Percentiles rank a stretch among this genome's conserved stretches.
These are phyloP conservation scores for Empidonax alnorum DNA, from an alignment of 2,113 vertebrate species.

Conservation along the genomic window DNA sequence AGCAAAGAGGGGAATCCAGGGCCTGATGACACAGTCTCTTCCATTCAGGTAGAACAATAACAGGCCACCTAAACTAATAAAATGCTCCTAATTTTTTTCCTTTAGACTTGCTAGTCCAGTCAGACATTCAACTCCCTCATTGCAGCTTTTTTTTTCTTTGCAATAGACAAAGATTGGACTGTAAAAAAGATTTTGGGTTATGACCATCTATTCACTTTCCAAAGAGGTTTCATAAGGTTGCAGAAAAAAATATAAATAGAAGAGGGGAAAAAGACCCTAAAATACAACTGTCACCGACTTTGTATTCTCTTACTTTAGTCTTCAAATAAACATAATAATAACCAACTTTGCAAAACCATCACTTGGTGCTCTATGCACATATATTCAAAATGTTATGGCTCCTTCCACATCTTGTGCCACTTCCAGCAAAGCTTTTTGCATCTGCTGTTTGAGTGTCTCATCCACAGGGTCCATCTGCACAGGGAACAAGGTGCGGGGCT, in stretches of 20 bases:
- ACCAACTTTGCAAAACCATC: too few species aligned
- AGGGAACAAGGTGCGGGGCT: fast-evolving
- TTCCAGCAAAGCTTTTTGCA: neutral
- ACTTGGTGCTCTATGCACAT: neutral
- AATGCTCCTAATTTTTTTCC: neutral
- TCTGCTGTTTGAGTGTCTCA: fast-evolving
- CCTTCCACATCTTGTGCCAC: neutral
- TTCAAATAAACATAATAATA: neutral
- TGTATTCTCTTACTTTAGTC: neutral
- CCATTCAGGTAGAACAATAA: neutral
- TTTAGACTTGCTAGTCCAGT: neutral
- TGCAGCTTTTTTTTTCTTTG: neutral
- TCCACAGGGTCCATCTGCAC: too few species aligned
- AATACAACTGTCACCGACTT: fast-evolving
- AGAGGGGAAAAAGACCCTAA: too few species aligned
- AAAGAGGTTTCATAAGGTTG: neutral
- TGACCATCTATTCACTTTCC: neutral
- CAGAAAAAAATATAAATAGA: neutral
- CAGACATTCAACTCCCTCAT: fast-evolving
- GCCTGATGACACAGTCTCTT: too few species aligned
- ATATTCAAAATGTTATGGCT: neutral
- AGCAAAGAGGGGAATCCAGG: neutral
- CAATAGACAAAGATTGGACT: neutral
- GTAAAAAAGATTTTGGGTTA: neutral
- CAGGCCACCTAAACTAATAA: neutral